phyloP scores from a whole-genome alignment of 2,888 invertebrate genomes.

The Sinhomidia bicolor region DNA sequence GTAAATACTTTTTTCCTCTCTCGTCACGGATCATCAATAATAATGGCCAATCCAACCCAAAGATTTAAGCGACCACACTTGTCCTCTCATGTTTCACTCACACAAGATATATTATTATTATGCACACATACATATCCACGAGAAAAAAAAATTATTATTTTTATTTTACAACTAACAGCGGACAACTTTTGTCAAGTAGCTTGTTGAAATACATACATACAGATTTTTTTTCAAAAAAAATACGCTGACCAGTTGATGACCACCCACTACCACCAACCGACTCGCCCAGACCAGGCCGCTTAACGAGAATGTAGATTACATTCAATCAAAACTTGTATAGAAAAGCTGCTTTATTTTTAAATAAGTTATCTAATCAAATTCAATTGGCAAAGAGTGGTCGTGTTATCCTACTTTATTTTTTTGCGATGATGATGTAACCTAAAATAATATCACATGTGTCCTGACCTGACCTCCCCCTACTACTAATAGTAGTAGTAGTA shows the following conservation, averaged over 20 bases:
- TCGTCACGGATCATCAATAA: not conserved
- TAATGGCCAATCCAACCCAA: not conserved
- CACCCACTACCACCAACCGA: conserved; percentile 3
- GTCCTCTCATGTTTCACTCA: not conserved
- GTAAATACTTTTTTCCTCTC: not conserved
- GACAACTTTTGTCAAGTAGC: no score
- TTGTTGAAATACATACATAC: no score
- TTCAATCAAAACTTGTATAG: conserved; percentile 20
- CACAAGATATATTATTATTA: not conserved
- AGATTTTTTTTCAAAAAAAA: not conserved
- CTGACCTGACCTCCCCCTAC: conserved; percentile 21
- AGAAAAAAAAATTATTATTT: no score
- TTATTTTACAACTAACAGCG: no score
- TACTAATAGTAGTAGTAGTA: not conserved
- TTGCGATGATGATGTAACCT: conserved; percentile 29
- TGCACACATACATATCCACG: no score
- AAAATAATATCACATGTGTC: not conserved
- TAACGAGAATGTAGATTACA: conserved; percentile 33
- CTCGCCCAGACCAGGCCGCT: not conserved
- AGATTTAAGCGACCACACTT: no score
- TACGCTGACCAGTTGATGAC: conserved; percentile 7
- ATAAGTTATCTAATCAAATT: conserved; percentile 14
- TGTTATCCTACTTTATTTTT: conserved; percentile 15
- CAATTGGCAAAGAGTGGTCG: not conserved
- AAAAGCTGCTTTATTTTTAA: conserved; percentile 23